Evolutionary conservation across 2,797 vertebrate species (phyloP).

Genomic region (Anolis apletophallus): DNA sequence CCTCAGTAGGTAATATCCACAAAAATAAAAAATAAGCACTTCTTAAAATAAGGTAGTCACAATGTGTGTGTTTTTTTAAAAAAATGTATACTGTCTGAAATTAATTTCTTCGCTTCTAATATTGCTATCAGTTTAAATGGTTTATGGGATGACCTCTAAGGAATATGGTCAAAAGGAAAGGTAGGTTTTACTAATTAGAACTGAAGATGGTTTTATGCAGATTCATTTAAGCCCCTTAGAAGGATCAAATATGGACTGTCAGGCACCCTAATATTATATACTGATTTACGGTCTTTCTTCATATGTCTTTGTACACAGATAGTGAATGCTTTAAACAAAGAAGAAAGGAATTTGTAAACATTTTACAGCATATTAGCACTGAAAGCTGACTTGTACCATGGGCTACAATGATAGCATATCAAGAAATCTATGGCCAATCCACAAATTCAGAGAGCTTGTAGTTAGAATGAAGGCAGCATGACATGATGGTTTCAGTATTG

Average conservation of each 20-base stretch:
- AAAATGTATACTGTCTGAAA: constrained; percentile 76
- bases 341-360: constrained; percentile 41
- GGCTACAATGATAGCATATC: neutral
- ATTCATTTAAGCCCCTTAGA: constrained; percentile 48
- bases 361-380: constrained; percentile 43
- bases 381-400: neutral
- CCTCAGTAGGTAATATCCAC: constrained; percentile 81
- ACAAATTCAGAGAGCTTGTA: neutral
- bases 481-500: neutral
- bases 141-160: constrained; percentile 72
- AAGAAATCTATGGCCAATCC: neutral
- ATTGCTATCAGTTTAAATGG: constrained; percentile 76
- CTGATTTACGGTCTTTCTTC: constrained; percentile 3
- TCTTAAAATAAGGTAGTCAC: constrained; percentile 80
- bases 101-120: constrained; percentile 78
- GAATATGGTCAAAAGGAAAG: constrained; percentile 67
- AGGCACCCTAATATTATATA: constrained; percentile 11
- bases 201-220: constrained; percentile 46
- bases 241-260: neutral
- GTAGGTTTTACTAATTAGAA: constrained; percentile 71
- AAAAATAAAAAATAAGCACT: constrained; percentile 83
- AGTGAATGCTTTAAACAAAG: neutral
- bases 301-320: constrained; percentile 26
- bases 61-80: constrained; percentile 30
- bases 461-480: neutral